These are phyloP conservation scores for Papilio dardanus DNA, from an alignment of 1,140 invertebrate genomes.

Conservation along the genomic window DNA sequence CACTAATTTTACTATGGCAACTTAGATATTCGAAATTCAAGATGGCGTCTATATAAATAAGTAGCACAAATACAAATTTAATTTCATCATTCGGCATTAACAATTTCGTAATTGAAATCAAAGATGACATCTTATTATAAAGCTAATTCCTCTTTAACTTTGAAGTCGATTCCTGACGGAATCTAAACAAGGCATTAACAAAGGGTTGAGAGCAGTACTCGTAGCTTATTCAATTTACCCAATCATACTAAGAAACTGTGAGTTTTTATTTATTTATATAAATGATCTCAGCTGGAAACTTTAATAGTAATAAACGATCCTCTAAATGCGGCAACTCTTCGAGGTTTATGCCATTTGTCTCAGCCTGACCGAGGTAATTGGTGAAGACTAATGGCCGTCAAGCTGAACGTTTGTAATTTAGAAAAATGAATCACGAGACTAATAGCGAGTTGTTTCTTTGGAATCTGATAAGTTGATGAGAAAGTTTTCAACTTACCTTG, in stretches of 20 bases:
- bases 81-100: background rate
- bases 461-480: background rate
- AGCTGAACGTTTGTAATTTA: constrained; percentile 53
- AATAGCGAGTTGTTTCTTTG: background rate
- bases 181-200: background rate
- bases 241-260: background rate
- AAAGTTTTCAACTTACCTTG: background rate
- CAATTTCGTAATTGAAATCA: background rate
- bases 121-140: constrained; percentile 2
- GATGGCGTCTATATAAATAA: background rate
- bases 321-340: constrained; percentile 49
- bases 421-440: constrained; percentile 55
- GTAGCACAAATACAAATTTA: background rate
- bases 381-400: constrained; percentile 50
- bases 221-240: constrained; percentile 5
- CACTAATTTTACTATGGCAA: background rate
- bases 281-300: constrained; percentile 55
- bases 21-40: background rate
- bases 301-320: constrained; percentile 59
- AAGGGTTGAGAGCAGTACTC: background rate
- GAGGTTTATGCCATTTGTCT: constrained; percentile 55
- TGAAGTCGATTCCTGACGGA: background rate
- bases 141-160: constrained; percentile 2
- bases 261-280: constrained; percentile 55
- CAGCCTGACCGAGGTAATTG: constrained; percentile 45